Percentiles rank a stretch among this genome's conserved stretches.
phyloP scores from a whole-genome alignment of 2,113 vertebrate genomes.

The Toxotes jaculatrix region DNA sequence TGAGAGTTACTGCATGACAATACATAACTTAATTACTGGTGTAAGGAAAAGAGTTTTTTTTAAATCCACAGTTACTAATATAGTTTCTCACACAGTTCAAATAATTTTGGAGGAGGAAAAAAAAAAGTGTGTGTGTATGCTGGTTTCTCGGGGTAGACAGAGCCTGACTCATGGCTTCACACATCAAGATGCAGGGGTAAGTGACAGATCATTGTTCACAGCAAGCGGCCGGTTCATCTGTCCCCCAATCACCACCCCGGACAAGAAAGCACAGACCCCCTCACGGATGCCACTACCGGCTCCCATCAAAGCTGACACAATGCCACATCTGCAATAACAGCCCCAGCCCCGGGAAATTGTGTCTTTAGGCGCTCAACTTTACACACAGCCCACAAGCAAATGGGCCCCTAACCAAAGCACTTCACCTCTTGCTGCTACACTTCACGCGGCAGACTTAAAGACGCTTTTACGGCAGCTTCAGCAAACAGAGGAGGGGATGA shows the following conservation, averaged over 20 bases:
- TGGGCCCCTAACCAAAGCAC: slow-evolving; percentile 62
- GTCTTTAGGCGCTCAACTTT: slow-evolving; percentile 58
- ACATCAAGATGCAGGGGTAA: slow-evolving; percentile 58
- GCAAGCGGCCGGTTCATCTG: slow-evolving; percentile 70
- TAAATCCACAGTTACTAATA: not conserved
- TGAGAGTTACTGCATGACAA: slow-evolving; percentile 44
- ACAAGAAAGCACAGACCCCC: slow-evolving; percentile 67
- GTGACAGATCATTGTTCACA: slow-evolving; percentile 80
- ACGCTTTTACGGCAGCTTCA: slow-evolving; percentile 70
- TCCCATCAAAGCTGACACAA: slow-evolving; percentile 78
- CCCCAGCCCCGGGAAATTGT: slow-evolving; percentile 40
- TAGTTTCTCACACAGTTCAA: not conserved
- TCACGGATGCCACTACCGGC: slow-evolving; percentile 77
- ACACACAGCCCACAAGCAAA: slow-evolving; percentile 63
- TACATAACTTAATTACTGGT: slow-evolving; percentile 45
- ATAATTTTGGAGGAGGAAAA: not conserved
- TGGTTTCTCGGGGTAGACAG: not conserved
- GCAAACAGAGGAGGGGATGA: slow-evolving; percentile 70
- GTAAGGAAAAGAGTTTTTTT: slow-evolving; percentile 1
- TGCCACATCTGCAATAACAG: slow-evolving; percentile 74
- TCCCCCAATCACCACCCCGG: slow-evolving; percentile 52
- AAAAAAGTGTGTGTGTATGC: not conserved
- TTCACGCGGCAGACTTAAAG: slow-evolving; percentile 72
- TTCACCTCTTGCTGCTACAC: slow-evolving; percentile 68
- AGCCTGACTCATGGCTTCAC: slow-evolving; percentile 55